Percentiles rank a stretch among this genome's conserved stretches.
Evolutionary conservation across 2,113 vertebrate species (phyloP).

Genomic region (Gracilinanus agilis): DNA sequence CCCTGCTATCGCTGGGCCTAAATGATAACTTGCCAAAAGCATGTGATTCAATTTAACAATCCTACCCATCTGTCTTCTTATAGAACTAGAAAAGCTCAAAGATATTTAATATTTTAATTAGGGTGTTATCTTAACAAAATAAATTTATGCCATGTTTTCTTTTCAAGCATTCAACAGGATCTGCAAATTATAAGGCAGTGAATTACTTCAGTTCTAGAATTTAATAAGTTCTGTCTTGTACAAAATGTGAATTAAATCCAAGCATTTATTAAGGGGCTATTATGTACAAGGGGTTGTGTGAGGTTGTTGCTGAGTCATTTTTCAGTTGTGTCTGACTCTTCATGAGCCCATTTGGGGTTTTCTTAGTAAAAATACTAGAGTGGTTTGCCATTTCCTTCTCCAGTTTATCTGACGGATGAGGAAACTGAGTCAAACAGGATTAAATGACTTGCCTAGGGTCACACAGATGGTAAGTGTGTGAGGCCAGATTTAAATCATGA

Average conservation of each 20-base stretch:
- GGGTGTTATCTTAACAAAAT: background rate
- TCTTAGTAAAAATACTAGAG: no score
- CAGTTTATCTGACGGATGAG: no score
- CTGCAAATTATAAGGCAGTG: slow-evolving; percentile 6
- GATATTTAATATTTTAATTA: background rate
- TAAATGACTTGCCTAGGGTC: no score
- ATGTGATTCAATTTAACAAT: background rate
- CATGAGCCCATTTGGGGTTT: no score
- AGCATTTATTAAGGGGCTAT: background rate
- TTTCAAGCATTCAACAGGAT: slow-evolving; percentile 22
- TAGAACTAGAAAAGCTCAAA: background rate
- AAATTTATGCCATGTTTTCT: background rate
- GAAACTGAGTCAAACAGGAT: no score
- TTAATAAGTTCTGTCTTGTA: background rate
- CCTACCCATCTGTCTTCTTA: background rate
- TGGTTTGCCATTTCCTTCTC: no score
- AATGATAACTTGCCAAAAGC: background rate
- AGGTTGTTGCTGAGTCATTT: background rate
- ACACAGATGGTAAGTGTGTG: no score
- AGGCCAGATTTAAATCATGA: no score
- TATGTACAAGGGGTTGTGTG: background rate
- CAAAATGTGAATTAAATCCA: background rate
- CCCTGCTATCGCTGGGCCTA: background rate
- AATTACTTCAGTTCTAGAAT: background rate
- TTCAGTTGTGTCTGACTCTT: no score